Conservation (phyloP, 2,888 invertebrate genomes). For the Cephus sareptanus region DNA sequence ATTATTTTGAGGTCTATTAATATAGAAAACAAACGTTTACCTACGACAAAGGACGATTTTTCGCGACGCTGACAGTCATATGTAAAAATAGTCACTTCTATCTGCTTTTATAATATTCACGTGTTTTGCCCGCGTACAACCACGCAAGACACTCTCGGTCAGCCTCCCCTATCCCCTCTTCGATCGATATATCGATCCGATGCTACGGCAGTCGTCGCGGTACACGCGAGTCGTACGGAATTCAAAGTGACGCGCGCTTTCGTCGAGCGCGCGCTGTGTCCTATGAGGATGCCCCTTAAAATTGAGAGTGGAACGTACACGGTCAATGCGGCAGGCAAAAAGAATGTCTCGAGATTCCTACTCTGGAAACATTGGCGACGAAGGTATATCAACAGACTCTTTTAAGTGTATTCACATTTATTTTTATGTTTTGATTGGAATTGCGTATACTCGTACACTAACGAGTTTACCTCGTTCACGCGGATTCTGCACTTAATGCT, state of each 20-base stretch:
- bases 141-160: conserved; percentile 18
- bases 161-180: conserved; percentile 14
- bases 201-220: conserved; percentile 20
- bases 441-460: neutral
- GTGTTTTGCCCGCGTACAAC: neutral
- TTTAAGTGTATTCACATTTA: neutral
- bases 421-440: neutral
- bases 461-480: neutral
- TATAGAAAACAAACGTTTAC: neutral
- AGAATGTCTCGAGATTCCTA: conserved; percentile 56
- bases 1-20: neutral
- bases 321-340: conserved; percentile 55
- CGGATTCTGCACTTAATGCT: neutral
- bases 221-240: conserved; percentile 23
- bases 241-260: neutral
- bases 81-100: neutral
- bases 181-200: conserved; percentile 20
- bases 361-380: conserved; percentile 63
- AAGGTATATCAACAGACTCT: conserved; percentile 44
- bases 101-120: neutral
- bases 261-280: neutral
- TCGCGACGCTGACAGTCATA: neutral
- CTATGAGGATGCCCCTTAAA: conserved; percentile 57
- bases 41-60: neutral
- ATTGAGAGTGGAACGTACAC: conserved; percentile 62